These are phyloP conservation scores for Acrocyrtus sp. DNA, from an alignment of 2,888 invertebrate genomes.

Conservation along the genomic window DNA sequence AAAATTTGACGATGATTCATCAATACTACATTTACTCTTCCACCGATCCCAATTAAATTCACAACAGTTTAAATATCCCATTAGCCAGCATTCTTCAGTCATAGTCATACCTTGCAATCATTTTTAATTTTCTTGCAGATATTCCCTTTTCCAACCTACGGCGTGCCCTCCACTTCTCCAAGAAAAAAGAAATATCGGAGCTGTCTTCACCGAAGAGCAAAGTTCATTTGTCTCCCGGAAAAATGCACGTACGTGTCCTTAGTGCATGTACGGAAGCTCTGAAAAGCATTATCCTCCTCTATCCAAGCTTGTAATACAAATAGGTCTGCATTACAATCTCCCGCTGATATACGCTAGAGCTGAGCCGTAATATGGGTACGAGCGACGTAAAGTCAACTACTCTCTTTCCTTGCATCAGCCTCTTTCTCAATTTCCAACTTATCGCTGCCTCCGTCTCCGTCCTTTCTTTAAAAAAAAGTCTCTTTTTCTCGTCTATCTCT, in stretches of 20 bases:
- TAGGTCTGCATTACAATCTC: neutral
- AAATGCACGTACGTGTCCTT: no score
- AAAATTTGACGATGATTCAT: neutral
- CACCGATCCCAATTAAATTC: neutral
- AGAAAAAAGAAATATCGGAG: conserved; percentile 28
- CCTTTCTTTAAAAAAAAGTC: conserved; percentile 27
- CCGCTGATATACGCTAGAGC: neutral
- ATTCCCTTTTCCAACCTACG: conserved; percentile 4
- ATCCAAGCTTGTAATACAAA: conserved; percentile 29
- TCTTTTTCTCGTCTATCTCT: no score
- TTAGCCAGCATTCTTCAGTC: no score
- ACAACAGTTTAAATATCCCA: neutral
- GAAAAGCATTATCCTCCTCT: neutral
- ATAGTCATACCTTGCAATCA: no score
- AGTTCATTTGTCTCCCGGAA: conserved; percentile 49
- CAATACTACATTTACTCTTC: neutral
- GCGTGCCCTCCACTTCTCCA: neutral
- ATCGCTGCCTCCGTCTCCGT: no score
- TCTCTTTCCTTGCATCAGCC: conserved; percentile 19
- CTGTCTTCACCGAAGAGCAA: conserved; percentile 40
- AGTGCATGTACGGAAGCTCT: no score
- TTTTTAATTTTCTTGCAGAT: no score
- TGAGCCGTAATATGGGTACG: neutral
- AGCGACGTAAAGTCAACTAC: conserved; percentile 32
- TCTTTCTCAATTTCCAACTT: conserved; percentile 8